A percentile compares a stretch with the other conserved stretches of the same genome.
Conservation (phyloP, 2,797 vertebrate genomes). For the Lophura swinhoii region DNA sequence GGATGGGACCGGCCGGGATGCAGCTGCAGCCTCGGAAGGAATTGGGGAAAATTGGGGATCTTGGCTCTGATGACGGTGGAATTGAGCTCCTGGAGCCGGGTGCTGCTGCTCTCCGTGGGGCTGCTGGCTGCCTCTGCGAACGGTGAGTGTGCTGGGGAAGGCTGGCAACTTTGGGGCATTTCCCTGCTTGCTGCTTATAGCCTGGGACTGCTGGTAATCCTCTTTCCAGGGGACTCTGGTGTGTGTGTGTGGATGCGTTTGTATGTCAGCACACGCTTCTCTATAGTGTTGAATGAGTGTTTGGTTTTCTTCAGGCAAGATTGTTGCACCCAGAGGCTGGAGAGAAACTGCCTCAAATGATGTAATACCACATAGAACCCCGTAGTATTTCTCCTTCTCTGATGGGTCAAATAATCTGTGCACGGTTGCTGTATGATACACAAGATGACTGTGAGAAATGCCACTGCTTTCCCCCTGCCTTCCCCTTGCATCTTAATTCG, state of each 20-base stretch:
- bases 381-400: neutral
- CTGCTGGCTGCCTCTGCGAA: conserved; percentile 88
- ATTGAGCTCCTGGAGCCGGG: conserved; percentile 88
- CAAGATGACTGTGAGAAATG: conserved; percentile 49
- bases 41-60: conserved; percentile 85
- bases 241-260: neutral
- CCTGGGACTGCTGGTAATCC: neutral
- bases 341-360: neutral
- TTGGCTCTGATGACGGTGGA: conserved; percentile 88
- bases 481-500: neutral
- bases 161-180: conserved; percentile 9
- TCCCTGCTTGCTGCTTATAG: neutral
- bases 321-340: neutral
- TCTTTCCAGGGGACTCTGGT: neutral
- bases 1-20: conserved; percentile 84
- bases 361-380: neutral
- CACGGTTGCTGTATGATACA: neutral
- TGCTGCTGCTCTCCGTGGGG: conserved; percentile 86
- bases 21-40: conserved; percentile 82
- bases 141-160: conserved; percentile 84
- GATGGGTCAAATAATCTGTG: neutral
- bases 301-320: neutral
- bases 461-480: neutral
- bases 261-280: neutral
- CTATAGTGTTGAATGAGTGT: accelerated